Evolutionary conservation across 2,797 vertebrate genomes (phyloP), one percentile per base, ranked within the genome.

Genomic region (Typhlichthys subterraneus): DNA sequence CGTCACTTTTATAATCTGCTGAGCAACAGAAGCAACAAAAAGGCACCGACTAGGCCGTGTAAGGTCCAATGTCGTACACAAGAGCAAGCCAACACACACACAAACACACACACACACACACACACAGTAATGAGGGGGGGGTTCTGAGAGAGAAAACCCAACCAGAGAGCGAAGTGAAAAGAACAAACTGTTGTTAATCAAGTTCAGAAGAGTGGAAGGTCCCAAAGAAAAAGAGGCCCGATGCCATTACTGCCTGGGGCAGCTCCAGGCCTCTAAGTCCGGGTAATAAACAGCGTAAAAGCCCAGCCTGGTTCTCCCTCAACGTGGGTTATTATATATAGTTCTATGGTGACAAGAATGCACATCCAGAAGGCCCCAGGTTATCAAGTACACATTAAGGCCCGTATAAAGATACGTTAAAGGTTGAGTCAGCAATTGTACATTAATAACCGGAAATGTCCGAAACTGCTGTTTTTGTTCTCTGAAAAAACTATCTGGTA

Each of bases 231-330:
- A 58, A 7, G 66, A 53, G 9, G 45, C 65, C 70, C 75, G 82
- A 85, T 65, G 67, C 69, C 80, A 82, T 88, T 83, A 88, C 55
- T 7, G 59, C 57, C 54, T 86, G 81, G 82, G 84, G 19, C 12
- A 1, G 52, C 62, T 88, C 86, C 87, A 87, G 72, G 56, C 64
- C 66, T 57, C 57, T 12, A 45, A 64, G 66, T 54, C 50, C n/a
- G 59, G 70, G 58, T 84, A 72, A 78, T 65, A 65, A 67, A 65
- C 67, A 67, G 71, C 38, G 29, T 46, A 65, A 14, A 38, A 9
- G 29, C 19, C 45, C 48, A 3, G 57, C 5, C 60, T 1, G 12
- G 52, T 50, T 55, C 19, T 1, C 45, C 53, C 48, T 53, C 71
- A 75, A 67, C 45, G 59, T 42, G 63, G 13, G 2, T 53, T 23